Evolutionary conservation across 1,140 invertebrate genomes (phyloP), one percentile per base, ranked within the genome.

Genomic region (Halyomorpha halys): DNA sequence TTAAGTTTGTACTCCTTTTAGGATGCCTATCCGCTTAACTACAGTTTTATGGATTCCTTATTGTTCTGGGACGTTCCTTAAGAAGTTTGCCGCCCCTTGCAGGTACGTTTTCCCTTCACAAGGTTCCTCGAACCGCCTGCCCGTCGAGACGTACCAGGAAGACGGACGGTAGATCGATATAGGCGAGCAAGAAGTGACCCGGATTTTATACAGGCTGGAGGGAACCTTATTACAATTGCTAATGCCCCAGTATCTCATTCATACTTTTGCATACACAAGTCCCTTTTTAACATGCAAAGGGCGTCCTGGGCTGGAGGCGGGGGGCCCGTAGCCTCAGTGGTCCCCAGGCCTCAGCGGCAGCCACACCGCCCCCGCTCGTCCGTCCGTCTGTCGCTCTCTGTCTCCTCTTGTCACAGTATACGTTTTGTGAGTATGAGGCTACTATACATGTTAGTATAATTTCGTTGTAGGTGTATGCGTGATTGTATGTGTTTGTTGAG

Each of bases 271-370:
- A 69, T 70, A 69, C 67, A 68, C 67, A 70, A 69, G 69, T 71
- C 70, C 68, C 70, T 71, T 71, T 71, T 71, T 71, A 71, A 71
- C 70, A 71, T 71, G 70, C 70, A 70, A 71, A 71, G 68, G 66
- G 66, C 66, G 70, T 71, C 66, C 59, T 63, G 16, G 65, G 61
- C 27, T 25, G 54, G 64, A 21, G 63, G 62, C 23, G 60, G 49
- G 65, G 27, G 45, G 59, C 61, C 14, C 25, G 21, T 59, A 53
- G 54, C 59, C 56, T 60, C 59, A 44, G 23, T 27, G 44, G 39
- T 39, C 61, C 47, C 25, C 23, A 18, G 44, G 44, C 30, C 14
- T 30, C 30, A 16, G 21, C 14, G 11, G 14, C 45, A 16, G 14
- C 16, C 61, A 63, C 61, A 53, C 45, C 61, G 45, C 27, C 61